Percentiles rank a stretch among this genome's conserved stretches.
Conservation (phyloP, 2,797 vertebrate species). For the Arctocebus calabarensis region DNA sequence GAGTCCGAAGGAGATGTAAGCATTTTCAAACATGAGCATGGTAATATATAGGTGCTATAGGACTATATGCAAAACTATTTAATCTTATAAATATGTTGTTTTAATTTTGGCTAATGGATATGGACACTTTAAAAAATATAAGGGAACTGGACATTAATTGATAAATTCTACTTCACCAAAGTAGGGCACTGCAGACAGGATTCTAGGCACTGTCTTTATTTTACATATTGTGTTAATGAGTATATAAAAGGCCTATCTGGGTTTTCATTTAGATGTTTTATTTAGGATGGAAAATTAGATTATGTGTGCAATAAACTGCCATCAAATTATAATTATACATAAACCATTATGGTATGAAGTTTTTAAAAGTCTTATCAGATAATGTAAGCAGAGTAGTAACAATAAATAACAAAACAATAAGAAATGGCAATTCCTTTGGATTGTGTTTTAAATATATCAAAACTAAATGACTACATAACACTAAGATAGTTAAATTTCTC, state of each 20-base stretch:
- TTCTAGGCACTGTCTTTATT: conserved; percentile 77
- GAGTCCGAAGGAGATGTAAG: conserved; percentile 62
- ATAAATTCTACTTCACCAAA: conserved; percentile 66
- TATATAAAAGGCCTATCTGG: conserved; percentile 76
- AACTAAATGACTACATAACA: conserved; percentile 56
- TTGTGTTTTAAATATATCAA: conserved; percentile 56
- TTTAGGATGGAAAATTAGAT: conserved; percentile 75
- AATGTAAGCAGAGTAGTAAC: conserved; percentile 63
- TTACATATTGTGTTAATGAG: conserved; percentile 73
- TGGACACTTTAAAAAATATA: conserved; percentile 70
- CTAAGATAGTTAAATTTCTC: conserved; percentile 46
- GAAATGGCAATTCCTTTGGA: conserved; percentile 54
- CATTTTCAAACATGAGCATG: conserved; percentile 38
- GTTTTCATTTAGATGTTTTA: conserved; percentile 74
- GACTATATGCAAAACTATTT: conserved; percentile 66
- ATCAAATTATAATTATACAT: conserved; percentile 70
- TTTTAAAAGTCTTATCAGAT: conserved; percentile 68
- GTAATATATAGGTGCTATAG: conserved; percentile 61
- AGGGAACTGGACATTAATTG: conserved; percentile 52
- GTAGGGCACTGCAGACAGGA: conserved; percentile 43
- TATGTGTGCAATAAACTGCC: conserved; percentile 69
- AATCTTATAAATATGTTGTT: conserved; percentile 75
- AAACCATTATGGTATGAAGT: conserved; percentile 63
- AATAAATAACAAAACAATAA: conserved; percentile 72
- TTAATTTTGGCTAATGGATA: conserved; percentile 71